Evolutionary conservation across 2,113 vertebrate genomes (phyloP), one percentile per base, ranked within the genome.

Genomic region (Periophthalmodon schlosseri): DNA sequence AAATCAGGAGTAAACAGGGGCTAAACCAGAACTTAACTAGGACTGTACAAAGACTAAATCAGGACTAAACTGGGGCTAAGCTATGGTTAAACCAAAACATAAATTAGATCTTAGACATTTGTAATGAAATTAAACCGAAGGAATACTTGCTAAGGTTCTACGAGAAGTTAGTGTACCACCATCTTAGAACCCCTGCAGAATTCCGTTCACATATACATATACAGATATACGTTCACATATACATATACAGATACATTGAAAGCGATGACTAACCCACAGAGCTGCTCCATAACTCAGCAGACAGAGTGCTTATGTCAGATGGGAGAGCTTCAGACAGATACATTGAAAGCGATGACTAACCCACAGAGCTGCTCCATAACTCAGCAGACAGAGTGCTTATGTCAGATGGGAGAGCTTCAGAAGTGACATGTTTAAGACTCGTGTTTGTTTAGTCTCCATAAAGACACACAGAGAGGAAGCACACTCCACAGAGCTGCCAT

Each of bases 401-500:
- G 80, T 88, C 78, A 79, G 68, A 69, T 47, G 34, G 5, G 0
- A 75, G 84, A n/a, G 58, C 72, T 77, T 39, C 73, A 47, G 72
- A 74, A 72, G 84, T 81, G 77, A 81, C 9, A 36, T 67, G 66
- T 83, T 86, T 86, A 73, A 77, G 72, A 80, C 70, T 77, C 69
- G 50, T 79, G 74, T 87, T 88, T 88, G 87, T 89, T 83, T 87
- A 78, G 85, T 88, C 76, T 84, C 68, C 44, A 71, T 76, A 76
- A 80, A 83, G 75, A 83, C 24, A 39, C 72, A 82, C 79, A 81
- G 69, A 74, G 79, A 64, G 68, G 70, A 79, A 75, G 69, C 75
- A 69, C 82, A 80, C 86, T 75, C 86, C 78, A 85, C 83, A 86
- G 75, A 82, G 82, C 84, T 84, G 81, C 83, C 91, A 91, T 85